Base-by-base conservation (phyloP, 2,797 vertebrate species). In the Catostomus latipinnis region DNA sequence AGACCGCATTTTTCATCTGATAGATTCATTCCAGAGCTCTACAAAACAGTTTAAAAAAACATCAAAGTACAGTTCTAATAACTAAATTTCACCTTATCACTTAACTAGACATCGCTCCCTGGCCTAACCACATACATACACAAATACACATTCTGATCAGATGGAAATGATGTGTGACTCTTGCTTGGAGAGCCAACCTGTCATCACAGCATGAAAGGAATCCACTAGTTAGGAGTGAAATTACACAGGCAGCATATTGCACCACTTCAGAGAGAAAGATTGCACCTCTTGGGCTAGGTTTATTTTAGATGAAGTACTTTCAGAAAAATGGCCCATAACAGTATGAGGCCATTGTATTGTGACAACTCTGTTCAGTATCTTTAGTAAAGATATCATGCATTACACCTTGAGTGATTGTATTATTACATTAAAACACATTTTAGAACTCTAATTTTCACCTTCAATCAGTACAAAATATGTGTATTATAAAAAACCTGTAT, bases 251-350 rank as follows among this genome's bases (percentile, higher is more conserved):
- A 63, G 65, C 75, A 82, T 76, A 77, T 78, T 82, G 81, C 82
- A 75, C 70, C 50, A 74, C 78, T 86, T 82, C 82, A 78, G 61
- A n/a, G 61, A 82, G 81, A 86, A 81, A 71, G 80, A 86, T 82
- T 72, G 53, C 9, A 61, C 71, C 82, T 81, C 67, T 53, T 78
- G 85, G 70, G 82, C 52, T 81, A 34, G 43, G 85, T 71, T 60
- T 77, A 75, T 84, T 82, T 84, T 76, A 74, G 79, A 63, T 63
- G 76, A 86, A 82, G 78, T 77, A 69, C 77, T 83, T 78, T 83
- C 62, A 72, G 78, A 72, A 60, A 73, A 81, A 63, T 63, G 61
- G 54, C 18, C 71, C 49, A 54, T 81, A 52, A 82, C 57, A 81
- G 84, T 52, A 80, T 16, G 12, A 72, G 81, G 71, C 74, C 77